A percentile compares a stretch with the other conserved stretches of the same genome.
Evolutionary conservation across 2,797 vertebrate genomes (phyloP).

Genomic region (Cheirogaleus major): DNA sequence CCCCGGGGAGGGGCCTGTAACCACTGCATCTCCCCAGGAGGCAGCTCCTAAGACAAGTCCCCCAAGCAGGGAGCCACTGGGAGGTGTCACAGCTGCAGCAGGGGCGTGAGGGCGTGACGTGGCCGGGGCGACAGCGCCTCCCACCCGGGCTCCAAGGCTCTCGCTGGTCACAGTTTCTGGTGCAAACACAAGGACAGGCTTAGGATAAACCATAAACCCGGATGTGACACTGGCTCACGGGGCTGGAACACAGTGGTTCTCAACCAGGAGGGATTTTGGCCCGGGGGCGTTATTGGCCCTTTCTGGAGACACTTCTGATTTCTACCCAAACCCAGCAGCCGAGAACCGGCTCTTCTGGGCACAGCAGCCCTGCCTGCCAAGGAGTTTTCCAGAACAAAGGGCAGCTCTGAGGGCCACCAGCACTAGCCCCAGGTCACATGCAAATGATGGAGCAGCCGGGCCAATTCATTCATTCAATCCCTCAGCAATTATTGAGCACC

Average conservation of each 20-base stretch:
- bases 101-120: neutral
- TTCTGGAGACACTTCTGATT: neutral
- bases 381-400: neutral
- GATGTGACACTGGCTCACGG: too few relatives aligned
- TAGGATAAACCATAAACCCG: neutral
- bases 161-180: neutral
- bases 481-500: neutral
- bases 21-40: fast-evolving
- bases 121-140: too few relatives aligned
- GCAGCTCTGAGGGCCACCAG: neutral
- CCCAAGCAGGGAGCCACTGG: neutral
- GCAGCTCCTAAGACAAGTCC: neutral
- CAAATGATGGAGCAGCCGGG: neutral
- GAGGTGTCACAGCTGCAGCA: neutral
- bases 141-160: too few relatives aligned
- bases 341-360: neutral
- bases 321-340: neutral
- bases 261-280: neutral
- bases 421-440: neutral
- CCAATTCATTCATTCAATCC: neutral
- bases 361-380: neutral
- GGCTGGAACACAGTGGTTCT: neutral
- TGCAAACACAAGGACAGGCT: neutral
- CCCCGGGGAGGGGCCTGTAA: neutral
- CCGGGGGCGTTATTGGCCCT: neutral